phyloP scores from a whole-genome alignment of 2,888 invertebrate species.

The Caradrina kadenii region DNA sequence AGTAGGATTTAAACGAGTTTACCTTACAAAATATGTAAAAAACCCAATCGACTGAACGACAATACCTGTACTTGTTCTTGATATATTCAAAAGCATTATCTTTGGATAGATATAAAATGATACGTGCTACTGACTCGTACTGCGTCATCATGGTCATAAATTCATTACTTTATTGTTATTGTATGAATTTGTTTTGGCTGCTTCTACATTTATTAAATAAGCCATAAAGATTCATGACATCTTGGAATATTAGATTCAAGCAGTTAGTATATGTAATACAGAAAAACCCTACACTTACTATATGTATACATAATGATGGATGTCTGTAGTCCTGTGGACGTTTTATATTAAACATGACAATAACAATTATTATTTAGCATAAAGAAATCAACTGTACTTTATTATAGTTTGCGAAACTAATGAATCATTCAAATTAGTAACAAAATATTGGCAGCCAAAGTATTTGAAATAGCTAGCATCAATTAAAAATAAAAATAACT shows the following conservation, averaged over 20 bases:
- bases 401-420: not conserved
- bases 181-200: slow-evolving; percentile 9
- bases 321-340: not conserved
- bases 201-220: slow-evolving; percentile 20
- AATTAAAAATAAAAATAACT: not conserved
- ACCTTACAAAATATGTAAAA: slow-evolving; percentile 5
- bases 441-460: not conserved
- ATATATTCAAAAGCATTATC: not conserved
- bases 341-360: not conserved
- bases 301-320: no score
- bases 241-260: not conserved
- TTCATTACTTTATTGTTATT: slow-evolving; percentile 7
- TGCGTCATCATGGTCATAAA: slow-evolving; percentile 8
- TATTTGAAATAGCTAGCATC: not conserved
- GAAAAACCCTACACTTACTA: no score
- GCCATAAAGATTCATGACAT: not conserved
- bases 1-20: slow-evolving; percentile 6
- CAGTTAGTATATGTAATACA: not conserved
- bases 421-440: not conserved
- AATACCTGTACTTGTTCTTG: not conserved
- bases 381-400: not conserved
- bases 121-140: not conserved
- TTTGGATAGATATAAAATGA: slow-evolving; percentile 1
- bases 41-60: slow-evolving; percentile 3
- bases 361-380: not conserved